These are phyloP conservation scores for Merodon equestris DNA, from an alignment of 2,888 invertebrate species.

Conservation along the genomic window DNA sequence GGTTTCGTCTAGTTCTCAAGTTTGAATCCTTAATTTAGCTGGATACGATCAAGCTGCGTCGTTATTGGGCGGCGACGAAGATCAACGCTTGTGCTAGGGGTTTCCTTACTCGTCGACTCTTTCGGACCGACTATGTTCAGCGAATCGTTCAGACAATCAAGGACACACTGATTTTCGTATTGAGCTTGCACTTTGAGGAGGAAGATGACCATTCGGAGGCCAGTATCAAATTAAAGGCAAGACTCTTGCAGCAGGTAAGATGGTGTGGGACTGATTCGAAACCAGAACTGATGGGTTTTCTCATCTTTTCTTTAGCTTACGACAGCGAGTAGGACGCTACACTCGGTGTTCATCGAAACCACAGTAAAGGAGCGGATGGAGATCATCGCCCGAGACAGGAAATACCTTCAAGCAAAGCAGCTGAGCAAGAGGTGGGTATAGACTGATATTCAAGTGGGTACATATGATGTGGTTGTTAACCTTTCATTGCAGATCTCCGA, in stretches of 20 bases:
- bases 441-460: background rate
- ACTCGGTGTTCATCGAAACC: slow-evolving; percentile 74
- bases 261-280: no score
- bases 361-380: slow-evolving; percentile 76
- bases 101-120: slow-evolving; percentile 88
- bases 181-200: slow-evolving; percentile 76
- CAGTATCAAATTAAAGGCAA: slow-evolving; percentile 75
- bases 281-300: no score
- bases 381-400: slow-evolving; percentile 75
- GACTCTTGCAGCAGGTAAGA: slow-evolving; percentile 75
- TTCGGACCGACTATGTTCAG: slow-evolving; percentile 90
- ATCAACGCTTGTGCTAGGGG: slow-evolving; percentile 87
- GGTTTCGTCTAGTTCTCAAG: slow-evolving; percentile 38
- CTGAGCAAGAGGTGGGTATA: slow-evolving; percentile 66
- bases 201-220: slow-evolving; percentile 69
- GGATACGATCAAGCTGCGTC: slow-evolving; percentile 42
- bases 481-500: slow-evolving; percentile 31
- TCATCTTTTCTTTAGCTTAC: slow-evolving; percentile 70
- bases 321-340: slow-evolving; percentile 74
- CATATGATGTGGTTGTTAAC: no score
- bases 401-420: slow-evolving; percentile 73
- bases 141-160: slow-evolving; percentile 81
- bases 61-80: slow-evolving; percentile 81
- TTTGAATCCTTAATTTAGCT: slow-evolving; percentile 26
- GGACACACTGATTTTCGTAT: slow-evolving; percentile 77